These are phyloP conservation scores for Mechanitis mazaeus DNA, from an alignment of 2,888 invertebrate species.

Conservation along the genomic window DNA sequence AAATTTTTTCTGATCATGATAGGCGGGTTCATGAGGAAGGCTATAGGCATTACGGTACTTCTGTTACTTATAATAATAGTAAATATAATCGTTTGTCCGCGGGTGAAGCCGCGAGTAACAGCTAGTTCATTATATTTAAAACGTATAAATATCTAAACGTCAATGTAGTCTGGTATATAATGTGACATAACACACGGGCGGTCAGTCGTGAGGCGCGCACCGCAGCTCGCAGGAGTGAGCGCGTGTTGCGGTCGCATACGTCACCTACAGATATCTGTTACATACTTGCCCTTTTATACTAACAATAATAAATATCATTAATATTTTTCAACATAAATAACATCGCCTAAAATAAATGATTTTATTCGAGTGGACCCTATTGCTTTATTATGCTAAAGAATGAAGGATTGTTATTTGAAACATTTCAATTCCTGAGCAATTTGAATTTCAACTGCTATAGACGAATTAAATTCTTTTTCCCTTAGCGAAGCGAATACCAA, in stretches of 20 bases:
- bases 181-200: conserved; percentile 7
- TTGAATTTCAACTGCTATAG: conserved; percentile 30
- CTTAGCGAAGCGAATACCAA: conserved; percentile 25
- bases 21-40: too few relatives aligned
- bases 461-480: conserved; percentile 34
- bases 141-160: too few relatives aligned
- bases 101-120: too few relatives aligned
- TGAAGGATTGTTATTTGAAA: conserved; percentile 31
- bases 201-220: conserved; percentile 8
- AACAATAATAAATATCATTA: background rate
- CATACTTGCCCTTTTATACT: background rate
- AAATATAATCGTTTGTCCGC: too few relatives aligned
- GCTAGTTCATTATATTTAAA: too few relatives aligned
- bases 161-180: background rate
- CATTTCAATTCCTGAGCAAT: conserved; percentile 33
- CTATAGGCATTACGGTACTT: too few relatives aligned
- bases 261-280: conserved; percentile 2
- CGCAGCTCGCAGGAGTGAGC: conserved; percentile 6
- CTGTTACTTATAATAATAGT: too few relatives aligned
- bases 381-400: conserved; percentile 24
- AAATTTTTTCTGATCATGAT: too few relatives aligned
- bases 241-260: conserved; percentile 10
- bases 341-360: background rate
- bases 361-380: conserved; percentile 7
- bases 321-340: background rate